These are phyloP conservation scores for Cyclina sinensis DNA, from an alignment of 1,140 invertebrate species.

Conservation along the genomic window DNA sequence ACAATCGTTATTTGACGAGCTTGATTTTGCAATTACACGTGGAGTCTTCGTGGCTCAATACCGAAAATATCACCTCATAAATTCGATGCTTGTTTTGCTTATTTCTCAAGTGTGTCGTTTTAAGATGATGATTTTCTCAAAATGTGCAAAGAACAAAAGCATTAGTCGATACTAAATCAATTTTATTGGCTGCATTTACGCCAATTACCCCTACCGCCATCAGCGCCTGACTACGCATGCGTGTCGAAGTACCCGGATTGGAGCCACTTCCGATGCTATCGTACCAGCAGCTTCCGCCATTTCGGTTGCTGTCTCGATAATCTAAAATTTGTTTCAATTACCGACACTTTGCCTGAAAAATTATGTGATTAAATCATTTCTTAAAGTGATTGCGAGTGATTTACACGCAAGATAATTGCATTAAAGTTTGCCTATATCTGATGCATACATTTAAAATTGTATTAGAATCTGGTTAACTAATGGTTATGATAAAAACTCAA, in stretches of 20 bases:
- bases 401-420: slow-evolving; percentile 40
- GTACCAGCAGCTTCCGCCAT: neutral
- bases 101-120: slow-evolving; percentile 13
- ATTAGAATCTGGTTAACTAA: slow-evolving; percentile 35
- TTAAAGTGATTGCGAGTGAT: slow-evolving; percentile 54
- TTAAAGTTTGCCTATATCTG: neutral
- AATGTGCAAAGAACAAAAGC: slow-evolving; percentile 52
- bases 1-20: neutral
- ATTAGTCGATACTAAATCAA: slow-evolving; percentile 32
- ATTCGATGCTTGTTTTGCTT: slow-evolving; percentile 9
- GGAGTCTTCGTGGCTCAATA: neutral
- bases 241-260: slow-evolving; percentile 29
- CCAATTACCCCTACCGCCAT: slow-evolving; percentile 53
- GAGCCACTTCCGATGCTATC: slow-evolving; percentile 57
- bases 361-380: slow-evolving; percentile 44
- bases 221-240: slow-evolving; percentile 33
- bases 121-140: slow-evolving; percentile 9
- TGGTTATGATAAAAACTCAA: neutral
- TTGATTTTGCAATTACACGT: neutral
- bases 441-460: slow-evolving; percentile 27
- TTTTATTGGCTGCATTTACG: slow-evolving; percentile 49
- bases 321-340: slow-evolving; percentile 55
- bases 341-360: slow-evolving; percentile 13
- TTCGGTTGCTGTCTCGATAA: slow-evolving; percentile 21
- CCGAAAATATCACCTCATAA: neutral